Conservation (phyloP, 1,140 invertebrate species). For the Steinernema khuongi region DNA sequence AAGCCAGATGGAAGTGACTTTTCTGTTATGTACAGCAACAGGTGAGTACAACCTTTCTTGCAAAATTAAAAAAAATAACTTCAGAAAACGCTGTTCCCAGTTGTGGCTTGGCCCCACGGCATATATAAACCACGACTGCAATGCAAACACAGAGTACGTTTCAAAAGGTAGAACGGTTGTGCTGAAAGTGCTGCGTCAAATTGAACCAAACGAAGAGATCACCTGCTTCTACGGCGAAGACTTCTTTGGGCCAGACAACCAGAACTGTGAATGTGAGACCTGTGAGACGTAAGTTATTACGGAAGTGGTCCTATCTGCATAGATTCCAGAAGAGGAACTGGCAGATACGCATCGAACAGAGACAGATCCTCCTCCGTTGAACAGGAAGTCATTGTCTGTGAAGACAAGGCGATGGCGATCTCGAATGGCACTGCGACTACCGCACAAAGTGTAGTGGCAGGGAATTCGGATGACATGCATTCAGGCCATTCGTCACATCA, state of each 20-base stretch:
- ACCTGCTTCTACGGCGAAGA: conserved; percentile 97
- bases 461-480: too few species aligned
- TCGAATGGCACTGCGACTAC: too few species aligned
- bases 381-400: too few species aligned
- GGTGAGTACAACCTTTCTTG: conserved; percentile 69
- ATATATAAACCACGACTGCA: conserved; percentile 97
- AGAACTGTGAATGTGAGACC: conserved; percentile 92
- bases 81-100: conserved; percentile 95
- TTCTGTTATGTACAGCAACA: conserved; percentile 54
- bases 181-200: conserved; percentile 74
- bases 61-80: conserved; percentile 98
- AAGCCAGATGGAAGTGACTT: conserved; percentile 61
- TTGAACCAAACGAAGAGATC: conserved; percentile 90
- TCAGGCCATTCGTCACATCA: too few species aligned
- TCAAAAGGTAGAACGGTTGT: conserved; percentile 43
- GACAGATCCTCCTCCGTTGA: too few species aligned
- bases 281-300: conserved; percentile 72
- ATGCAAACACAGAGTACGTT: conserved; percentile 78
- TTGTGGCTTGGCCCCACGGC: conserved; percentile 96
- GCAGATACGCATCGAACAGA: not conserved
- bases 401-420: too few species aligned
- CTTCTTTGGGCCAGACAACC: conserved; percentile 94
- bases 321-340: not conserved
- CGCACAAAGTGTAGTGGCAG: too few species aligned
- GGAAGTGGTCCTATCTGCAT: not conserved